Evolutionary conservation across 2,797 vertebrate species (phyloP).

Genomic region (Psittacula echo): DNA sequence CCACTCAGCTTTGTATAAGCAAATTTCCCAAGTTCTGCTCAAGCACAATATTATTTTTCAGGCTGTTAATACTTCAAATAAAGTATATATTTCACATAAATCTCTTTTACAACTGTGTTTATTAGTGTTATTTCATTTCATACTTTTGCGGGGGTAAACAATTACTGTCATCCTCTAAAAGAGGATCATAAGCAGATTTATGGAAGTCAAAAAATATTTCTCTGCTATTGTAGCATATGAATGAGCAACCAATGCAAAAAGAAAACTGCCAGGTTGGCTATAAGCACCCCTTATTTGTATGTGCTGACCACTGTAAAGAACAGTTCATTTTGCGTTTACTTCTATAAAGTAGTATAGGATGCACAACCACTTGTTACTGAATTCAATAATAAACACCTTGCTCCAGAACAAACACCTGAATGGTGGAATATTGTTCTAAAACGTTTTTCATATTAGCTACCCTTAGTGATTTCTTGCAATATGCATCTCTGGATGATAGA

Average conservation of each 20-base stretch:
- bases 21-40: not conserved
- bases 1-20: not conserved
- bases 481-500: not conserved
- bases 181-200: constrained; percentile 6
- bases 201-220: not conserved
- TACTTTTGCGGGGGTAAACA: constrained; percentile 4
- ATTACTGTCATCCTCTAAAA: constrained; percentile 21
- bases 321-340: not conserved
- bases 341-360: not conserved
- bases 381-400: not conserved
- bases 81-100: not conserved
- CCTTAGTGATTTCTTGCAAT: not conserved
- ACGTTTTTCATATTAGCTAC: not conserved
- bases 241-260: not conserved
- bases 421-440: not conserved
- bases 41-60: not conserved
- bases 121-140: constrained; percentile 22
- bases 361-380: not conserved
- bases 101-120: not conserved
- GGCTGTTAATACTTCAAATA: not conserved
- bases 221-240: not conserved
- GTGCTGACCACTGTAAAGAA: not conserved
- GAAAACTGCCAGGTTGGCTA: not conserved
- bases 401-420: not conserved
- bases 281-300: not conserved